Percentiles rank a stretch among this genome's conserved stretches.
phyloP scores from a whole-genome alignment of 2,888 invertebrate genomes.

The Cephus pygmeus region DNA sequence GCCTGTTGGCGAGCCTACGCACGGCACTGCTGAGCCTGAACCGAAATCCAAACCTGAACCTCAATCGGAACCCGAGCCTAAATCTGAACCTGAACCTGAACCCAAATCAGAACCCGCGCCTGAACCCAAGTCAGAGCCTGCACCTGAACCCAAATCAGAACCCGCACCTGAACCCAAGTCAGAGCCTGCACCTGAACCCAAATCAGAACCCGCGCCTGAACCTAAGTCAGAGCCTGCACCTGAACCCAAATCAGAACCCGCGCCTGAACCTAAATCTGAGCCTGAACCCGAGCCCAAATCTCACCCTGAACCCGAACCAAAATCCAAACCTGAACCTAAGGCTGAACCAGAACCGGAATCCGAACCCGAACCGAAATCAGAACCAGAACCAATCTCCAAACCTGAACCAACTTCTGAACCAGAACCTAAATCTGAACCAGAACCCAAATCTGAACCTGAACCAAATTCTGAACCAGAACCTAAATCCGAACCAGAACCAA shows the following conservation, averaged over 20 bases:
- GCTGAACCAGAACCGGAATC: slow-evolving; percentile 63
- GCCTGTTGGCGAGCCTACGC: slow-evolving; percentile 52
- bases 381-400: slow-evolving; percentile 53
- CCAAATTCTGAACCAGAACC: slow-evolving; percentile 59
- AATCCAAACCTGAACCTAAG: slow-evolving; percentile 62
- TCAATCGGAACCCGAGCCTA: slow-evolving; percentile 61
- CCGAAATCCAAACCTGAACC: slow-evolving; percentile 37
- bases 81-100: slow-evolving; percentile 59
- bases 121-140: slow-evolving; percentile 61
- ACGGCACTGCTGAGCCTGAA: slow-evolving; percentile 39
- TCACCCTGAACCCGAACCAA: slow-evolving; percentile 68
- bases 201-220: slow-evolving; percentile 54
- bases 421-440: slow-evolving; percentile 59
- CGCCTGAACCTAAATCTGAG: slow-evolving; percentile 62
- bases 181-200: slow-evolving; percentile 43
- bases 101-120: no score
- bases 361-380: slow-evolving; percentile 62
- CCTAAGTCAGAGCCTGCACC: slow-evolving; percentile 47
- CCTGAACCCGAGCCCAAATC: slow-evolving; percentile 67
- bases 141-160: slow-evolving; percentile 55
- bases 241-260: slow-evolving; percentile 60
- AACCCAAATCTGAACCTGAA: slow-evolving; percentile 56
- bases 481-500: slow-evolving; percentile 54
- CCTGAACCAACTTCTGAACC: slow-evolving; percentile 54
- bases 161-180: slow-evolving; percentile 57